Evolutionary conservation across 1,140 invertebrate species (phyloP), one percentile per base, ranked within the genome.

Genomic region (Euura lappo): DNA sequence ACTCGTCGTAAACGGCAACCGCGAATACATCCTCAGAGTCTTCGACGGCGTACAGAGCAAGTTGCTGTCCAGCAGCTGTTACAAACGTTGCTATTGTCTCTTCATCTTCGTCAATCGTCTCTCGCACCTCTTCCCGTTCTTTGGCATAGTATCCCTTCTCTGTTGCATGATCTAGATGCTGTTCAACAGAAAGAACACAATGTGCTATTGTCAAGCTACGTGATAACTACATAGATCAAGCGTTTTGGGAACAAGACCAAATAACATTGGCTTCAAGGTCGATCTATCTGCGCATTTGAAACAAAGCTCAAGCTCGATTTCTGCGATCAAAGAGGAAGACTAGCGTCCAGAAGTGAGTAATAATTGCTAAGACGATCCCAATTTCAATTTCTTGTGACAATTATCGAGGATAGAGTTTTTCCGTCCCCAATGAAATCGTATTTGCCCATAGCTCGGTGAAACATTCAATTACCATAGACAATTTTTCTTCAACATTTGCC

Each of bases 41-140:
- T 79, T 87, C 87, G n/a, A 88, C 86, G 3, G 86, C 82, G 75
- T 88, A 88, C 0, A 88, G 76, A 10, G 86, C 87, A 68, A 87
- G 74, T 72, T 86, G 83, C 68, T 87, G 84, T 43, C 87, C 87
- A 45, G 83, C 76, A 2, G 85, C 81, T 42, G 87, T 88, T 69
- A 85, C 77, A 76, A 88, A 88, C 28, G 85, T 88, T 8, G 87
- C 87, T 46, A 88, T 86, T 6, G 87, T 88, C 79, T 86, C 84
- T 72, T 87, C 87, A 44, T 87, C 87, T 10, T 85, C 84, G 11
- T 72, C 74, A 7, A 51, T 72, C 5, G 75, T 75, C 47, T 74
- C 72, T 3, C 43, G 51, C 11, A 6, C 45, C 42, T 43, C 11
- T 77, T 66, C 71, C 13, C 47, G 51, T 44, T 46, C 66, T 11